A percentile compares a stretch with the other conserved stretches of the same genome.
These are phyloP conservation scores for Amyelois transitella DNA, from an alignment of 1,140 invertebrate species.

Conservation along the genomic window DNA sequence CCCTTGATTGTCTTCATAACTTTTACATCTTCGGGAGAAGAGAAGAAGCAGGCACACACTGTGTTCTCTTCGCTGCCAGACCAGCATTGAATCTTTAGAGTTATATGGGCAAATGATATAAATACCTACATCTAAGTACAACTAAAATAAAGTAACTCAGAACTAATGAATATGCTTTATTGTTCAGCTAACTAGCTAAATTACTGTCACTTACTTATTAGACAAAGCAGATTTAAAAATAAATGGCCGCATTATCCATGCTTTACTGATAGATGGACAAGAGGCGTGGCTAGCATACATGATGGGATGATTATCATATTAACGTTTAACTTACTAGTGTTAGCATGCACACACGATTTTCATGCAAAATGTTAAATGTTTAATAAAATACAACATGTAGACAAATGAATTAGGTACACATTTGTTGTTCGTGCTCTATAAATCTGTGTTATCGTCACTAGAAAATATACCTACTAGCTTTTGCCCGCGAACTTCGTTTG, in stretches of 20 bases:
- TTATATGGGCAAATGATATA: too few relatives aligned
- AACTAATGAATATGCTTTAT: too few relatives aligned
- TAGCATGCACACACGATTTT: background rate
- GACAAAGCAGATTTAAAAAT: background rate
- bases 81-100: too few relatives aligned
- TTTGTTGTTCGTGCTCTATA: background rate
- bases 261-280: conserved; percentile 15
- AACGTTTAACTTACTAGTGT: conserved; percentile 11
- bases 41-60: too few relatives aligned
- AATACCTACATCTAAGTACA: too few relatives aligned
- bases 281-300: conserved; percentile 17
- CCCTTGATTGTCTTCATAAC: too few relatives aligned
- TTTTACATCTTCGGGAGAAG: too few relatives aligned
- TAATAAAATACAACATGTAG: background rate
- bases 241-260: background rate
- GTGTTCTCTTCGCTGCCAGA: too few relatives aligned
- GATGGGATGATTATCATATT: conserved; percentile 21
- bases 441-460: background rate
- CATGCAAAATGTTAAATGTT: background rate
- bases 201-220: background rate
- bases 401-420: background rate
- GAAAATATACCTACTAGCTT: too few relatives aligned
- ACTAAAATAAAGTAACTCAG: too few relatives aligned
- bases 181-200: too few relatives aligned
- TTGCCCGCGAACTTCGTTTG: too few relatives aligned